Evolutionary conservation across 2,888 invertebrate species (phyloP).

Genomic region (Melieria omissa): DNA sequence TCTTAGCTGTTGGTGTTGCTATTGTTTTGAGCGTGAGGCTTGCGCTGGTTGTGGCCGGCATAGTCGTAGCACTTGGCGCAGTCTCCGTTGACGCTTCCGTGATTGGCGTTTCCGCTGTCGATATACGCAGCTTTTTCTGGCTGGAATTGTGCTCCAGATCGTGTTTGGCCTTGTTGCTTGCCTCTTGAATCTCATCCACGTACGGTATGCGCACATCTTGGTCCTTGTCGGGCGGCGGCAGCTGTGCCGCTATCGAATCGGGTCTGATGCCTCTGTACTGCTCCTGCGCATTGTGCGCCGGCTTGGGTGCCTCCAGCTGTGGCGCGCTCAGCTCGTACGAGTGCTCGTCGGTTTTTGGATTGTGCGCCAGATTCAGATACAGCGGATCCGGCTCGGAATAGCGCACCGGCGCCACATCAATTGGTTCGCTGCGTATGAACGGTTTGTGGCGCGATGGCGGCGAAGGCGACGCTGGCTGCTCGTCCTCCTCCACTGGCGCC

Average conservation of each 20-base stretch:
- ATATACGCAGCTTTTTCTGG: conserved; percentile 29
- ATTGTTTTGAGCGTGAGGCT: conserved; percentile 5
- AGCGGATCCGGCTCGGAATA: conserved; percentile 70
- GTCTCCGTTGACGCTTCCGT: conserved; percentile 3
- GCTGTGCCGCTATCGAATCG: conserved; percentile 60
- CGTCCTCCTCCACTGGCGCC: conserved; percentile 43
- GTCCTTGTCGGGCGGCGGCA: conserved; percentile 59
- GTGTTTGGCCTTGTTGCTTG: conserved; percentile 16
- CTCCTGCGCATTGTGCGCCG: conserved; percentile 32
- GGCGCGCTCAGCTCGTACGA: conserved; percentile 24
- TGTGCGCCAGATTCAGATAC: conserved; percentile 53
- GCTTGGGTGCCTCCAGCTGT: conserved; percentile 44
- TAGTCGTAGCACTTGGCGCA: conserved; percentile 25
- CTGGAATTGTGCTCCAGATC: conserved; percentile 39
- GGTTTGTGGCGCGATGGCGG: conserved; percentile 49
- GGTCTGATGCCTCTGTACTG: conserved; percentile 34
- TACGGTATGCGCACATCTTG: conserved; percentile 53
- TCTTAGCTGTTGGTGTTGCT: conserved; percentile 26
- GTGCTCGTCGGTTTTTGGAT: conserved; percentile 42
- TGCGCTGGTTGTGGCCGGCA: conserved; percentile 21
- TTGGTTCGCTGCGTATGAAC: conserved; percentile 58
- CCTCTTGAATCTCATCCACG: conserved; percentile 41
- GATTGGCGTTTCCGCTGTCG: conserved; percentile 28
- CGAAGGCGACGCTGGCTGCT: conserved; percentile 31
- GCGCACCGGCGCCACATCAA: conserved; percentile 58